Evolutionary conservation across 2,113 vertebrate genomes (phyloP), one percentile per base, ranked within the genome.

Genomic region (Steatornis caripensis): DNA sequence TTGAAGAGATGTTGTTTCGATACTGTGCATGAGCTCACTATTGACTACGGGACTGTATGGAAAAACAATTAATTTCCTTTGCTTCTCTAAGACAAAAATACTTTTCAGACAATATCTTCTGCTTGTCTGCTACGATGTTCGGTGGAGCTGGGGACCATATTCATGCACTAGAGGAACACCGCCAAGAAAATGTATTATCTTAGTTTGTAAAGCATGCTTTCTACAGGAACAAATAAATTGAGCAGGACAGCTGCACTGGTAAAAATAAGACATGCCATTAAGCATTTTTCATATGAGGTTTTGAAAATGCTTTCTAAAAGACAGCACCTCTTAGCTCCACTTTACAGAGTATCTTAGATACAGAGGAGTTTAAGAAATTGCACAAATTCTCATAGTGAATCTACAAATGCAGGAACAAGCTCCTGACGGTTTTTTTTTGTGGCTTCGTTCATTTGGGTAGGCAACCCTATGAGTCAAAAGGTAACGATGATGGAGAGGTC

Each of bases 211-310:
- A 92, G 58, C 64, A 72, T 55, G 54, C 64, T 94, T 95, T 96
- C 90, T 92, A 60, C 93, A 96, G 92, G 83, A 96, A 94, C 90
- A 96, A 96, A 92, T 89, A 96, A 86, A 92, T 92, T 84, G 86
- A 94, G 39, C 43, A 60, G 86, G 90, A 93, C 88, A 95, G 90
- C 64, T 93, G 86, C 51, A 53, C 2, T 79, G 83, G 88, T 88
- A 68, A 90, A 88, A 94, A 81, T 70, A 84, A 96, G 76, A 75
- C 62, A 71, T 45, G 64, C n/a, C 64, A 71, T 41, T 84, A 84
- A 87, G 53, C 29, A 53, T 55, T 94, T 87, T 84, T 95, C 61
- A 30, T 37, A 68, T 0, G 6, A 87, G 39, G 17, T 87, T 96
- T 94, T 87, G 46, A 68, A 93, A 95, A 87, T 37, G 8, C 36